A percentile compares a stretch with the other conserved stretches of the same genome.
Conservation (phyloP, 1,140 invertebrate genomes). For the Drosophila kepulauana region DNA sequence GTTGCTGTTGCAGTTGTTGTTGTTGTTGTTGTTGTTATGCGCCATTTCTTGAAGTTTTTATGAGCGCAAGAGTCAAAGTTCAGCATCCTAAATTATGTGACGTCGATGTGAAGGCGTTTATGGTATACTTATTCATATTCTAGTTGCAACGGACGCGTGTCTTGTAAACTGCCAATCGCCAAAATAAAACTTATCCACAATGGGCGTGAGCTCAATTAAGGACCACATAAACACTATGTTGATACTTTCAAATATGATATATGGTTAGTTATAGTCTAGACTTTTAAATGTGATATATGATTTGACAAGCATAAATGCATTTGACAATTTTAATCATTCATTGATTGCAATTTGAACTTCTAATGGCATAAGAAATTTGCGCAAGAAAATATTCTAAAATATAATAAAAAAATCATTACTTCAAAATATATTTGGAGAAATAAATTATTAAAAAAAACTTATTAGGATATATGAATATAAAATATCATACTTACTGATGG, state of each 20-base stretch:
- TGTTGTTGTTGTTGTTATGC: constrained; percentile 44
- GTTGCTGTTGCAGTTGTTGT: constrained; percentile 39
- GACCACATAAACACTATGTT: constrained; percentile 1
- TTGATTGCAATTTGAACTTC: too few species aligned
- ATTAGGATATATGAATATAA: too few species aligned
- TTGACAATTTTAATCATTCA: too few species aligned
- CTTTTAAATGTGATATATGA: neutral
- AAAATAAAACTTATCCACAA: constrained; percentile 37
- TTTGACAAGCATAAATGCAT: too few species aligned
- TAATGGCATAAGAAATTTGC: too few species aligned
- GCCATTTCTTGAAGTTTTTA: constrained; percentile 76
- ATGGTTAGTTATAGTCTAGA: neutral
- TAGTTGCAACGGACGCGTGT: constrained; percentile 21
- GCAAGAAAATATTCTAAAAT: too few species aligned
- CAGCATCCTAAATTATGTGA: constrained; percentile 65
- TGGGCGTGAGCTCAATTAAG: constrained; percentile 42
- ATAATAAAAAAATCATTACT: too few species aligned
- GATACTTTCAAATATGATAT: constrained; percentile 6
- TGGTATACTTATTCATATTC: too few species aligned
- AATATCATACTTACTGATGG: too few species aligned
- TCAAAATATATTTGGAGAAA: too few species aligned
- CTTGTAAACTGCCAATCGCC: constrained; percentile 26
- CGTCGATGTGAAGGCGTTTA: constrained; percentile 19
- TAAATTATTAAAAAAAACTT: too few species aligned
- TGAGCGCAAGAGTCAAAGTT: constrained; percentile 71